Conservation (phyloP, 2,113 vertebrate genomes). For the Crotophaga sulcirostris region DNA sequence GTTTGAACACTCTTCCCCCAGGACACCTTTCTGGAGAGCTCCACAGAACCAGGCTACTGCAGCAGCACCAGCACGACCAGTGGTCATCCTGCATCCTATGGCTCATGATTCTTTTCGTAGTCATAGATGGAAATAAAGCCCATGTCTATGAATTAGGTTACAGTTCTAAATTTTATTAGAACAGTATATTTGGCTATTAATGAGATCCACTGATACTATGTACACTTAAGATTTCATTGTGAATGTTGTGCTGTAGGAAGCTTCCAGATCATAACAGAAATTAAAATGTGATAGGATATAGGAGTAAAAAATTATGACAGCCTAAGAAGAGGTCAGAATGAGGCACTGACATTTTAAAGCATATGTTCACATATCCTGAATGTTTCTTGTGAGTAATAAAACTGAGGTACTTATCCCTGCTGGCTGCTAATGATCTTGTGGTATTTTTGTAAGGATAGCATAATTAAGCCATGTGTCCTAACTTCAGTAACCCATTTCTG, state of each 20-base stretch:
- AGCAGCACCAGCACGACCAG: neutral
- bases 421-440: conserved; percentile 27
- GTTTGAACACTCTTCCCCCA: neutral
- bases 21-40: neutral
- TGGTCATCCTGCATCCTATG: neutral
- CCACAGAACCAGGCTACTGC: neutral
- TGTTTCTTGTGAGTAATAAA: conserved; percentile 55
- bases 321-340: conserved; percentile 34
- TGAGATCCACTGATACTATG: neutral
- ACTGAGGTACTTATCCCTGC: conserved; percentile 8
- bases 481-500: neutral
- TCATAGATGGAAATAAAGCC: neutral
- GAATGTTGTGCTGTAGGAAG: neutral
- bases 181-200: neutral
- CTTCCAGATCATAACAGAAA: neutral
- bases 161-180: neutral
- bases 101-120: neutral
- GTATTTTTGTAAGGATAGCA: neutral
- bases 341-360: conserved; percentile 51
- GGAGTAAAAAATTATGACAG: conserved; percentile 37
- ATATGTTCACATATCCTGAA: conserved; percentile 44
- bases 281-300: conserved; percentile 16
- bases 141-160: neutral
- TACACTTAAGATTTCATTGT: neutral
- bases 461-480: neutral